Evolutionary conservation across 2,113 vertebrate species (phyloP), one percentile per base, ranked within the genome.

Genomic region (Odobenus rosmarus): DNA sequence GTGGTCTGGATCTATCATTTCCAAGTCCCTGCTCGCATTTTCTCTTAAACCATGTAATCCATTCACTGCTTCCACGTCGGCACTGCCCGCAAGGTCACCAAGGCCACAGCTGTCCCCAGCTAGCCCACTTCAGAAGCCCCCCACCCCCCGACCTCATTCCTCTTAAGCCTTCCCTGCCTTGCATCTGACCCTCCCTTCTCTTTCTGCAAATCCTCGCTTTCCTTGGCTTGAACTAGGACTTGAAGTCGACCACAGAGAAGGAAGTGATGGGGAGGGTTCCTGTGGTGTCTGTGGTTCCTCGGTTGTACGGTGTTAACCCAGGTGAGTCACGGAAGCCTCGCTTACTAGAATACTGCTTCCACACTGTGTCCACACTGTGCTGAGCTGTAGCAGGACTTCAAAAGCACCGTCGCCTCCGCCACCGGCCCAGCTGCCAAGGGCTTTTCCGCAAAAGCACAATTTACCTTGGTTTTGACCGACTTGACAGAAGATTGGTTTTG

Each of bases 381-480:
- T 88, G 80, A 46, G 51, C 36, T 19, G 28, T 33, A 18, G 24
- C 23, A 86, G 36, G 26, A 72, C 69, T 88, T 94, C 80, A n/a
- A 59, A 74, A 83, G 26, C 11, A 71, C 53, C 12, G 39, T 15
- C 33, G 57, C 24, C 42, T 62, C 13, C 24, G 82, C 9, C 77
- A 71, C 9, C 80, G 79, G 49, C 28, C 23, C 67, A 42, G 79
- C 31, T 93, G 49, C 62, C 13, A 53, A 95, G n/a, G 69, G 69
- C 55, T 94, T 89, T 81, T 81, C 64, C 53, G 57, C 9, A 0
- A 61, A 81, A 90, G 51, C 85, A 31, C 61, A 82, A 53, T 31
- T 77, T 51, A 76, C 42, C 62, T 95, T 93, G 31, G 55, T 95
- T 93, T 90, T 72, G 57, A 93, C 59, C 61, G 82, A 26, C 39